Percentiles rank a stretch among this genome's conserved stretches.
These are phyloP conservation scores for Amphiduros pacificus DNA, from an alignment of 2,888 invertebrate genomes.

Conservation along the genomic window DNA sequence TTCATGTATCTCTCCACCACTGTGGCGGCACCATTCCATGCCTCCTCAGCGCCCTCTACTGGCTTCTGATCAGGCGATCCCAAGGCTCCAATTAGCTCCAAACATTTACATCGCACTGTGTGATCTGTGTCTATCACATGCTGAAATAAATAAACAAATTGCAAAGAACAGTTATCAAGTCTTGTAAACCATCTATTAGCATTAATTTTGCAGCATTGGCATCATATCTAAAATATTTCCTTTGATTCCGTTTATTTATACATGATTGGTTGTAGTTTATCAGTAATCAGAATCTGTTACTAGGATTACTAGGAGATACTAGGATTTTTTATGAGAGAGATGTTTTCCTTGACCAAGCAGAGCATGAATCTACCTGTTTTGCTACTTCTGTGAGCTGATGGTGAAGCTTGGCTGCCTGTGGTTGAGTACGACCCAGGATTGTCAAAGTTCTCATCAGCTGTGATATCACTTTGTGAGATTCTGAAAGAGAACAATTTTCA, in stretches of 20 bases:
- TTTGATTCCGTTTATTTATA: background rate
- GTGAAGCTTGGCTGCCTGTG: conserved; percentile 66
- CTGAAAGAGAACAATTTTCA: conserved; percentile 41
- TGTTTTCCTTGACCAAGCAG: too few species aligned
- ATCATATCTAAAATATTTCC: too few species aligned
- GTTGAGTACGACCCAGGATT: conserved; percentile 71
- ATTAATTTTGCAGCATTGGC: too few species aligned
- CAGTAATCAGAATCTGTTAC: too few species aligned
- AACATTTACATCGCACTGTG: conserved; percentile 76
- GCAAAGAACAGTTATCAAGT: conserved; percentile 8
- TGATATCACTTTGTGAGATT: conserved; percentile 79
- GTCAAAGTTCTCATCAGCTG: conserved; percentile 75
- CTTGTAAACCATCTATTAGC: background rate
- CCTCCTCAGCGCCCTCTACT: conserved; percentile 63
- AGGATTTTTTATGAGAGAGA: too few species aligned
- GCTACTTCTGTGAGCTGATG: conserved; percentile 66
- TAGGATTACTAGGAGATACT: too few species aligned
- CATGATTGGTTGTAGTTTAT: too few species aligned
- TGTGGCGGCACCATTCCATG: conserved; percentile 65
- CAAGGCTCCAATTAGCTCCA: conserved; percentile 75
- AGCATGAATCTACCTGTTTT: conserved; percentile 60
- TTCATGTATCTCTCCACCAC: conserved; percentile 84
- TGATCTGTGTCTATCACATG: conserved; percentile 63
- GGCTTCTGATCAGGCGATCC: conserved; percentile 40
- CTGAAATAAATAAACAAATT: conserved; percentile 35